Base-by-base conservation (phyloP, 1,140 invertebrate species). In the Hyposmocoma kahamanoa region DNA sequence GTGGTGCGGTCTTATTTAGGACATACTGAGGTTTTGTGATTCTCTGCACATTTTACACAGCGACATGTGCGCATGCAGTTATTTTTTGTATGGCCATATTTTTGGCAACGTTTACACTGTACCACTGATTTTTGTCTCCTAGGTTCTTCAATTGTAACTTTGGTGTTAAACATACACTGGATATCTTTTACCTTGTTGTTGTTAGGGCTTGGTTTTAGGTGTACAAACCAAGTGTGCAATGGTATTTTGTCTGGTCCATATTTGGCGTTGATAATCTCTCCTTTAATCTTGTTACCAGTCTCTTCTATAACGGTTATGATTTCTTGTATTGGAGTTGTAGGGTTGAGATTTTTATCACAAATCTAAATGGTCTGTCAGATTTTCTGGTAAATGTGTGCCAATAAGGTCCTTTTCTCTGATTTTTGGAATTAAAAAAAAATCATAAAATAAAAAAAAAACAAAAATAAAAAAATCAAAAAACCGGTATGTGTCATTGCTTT, bases 331-430 rank as follows among this genome's bases (percentile, higher is more conserved):
- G 50, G 32, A 18, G 42, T 52, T n/a, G 20, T 46, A 24, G 39
- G 50, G 43, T 52, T 42, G 0, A 52, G 28, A 21, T 52, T 42
- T 41, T 39, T 11, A 46, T 52, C 11, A 46, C 42, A 22, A 52
- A 30, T 2, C 50, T 11, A 22, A 30, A 52, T 22, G 19, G 11
- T 41, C 22, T 52, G 10, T 3, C 20, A 4, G 20, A n/a, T 21
- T 46, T 52, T 2, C 10, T n/a, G 9, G 43, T 52, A 19, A 42
- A 50, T 5, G 28, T 46, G 20, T 46, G 21, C 28, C 44, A 19
- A 46, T 46, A 5, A 46, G 44, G 30, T 34, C 15, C 5, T n/a
- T 34, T 15, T 34, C 32, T 34, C 32, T 34, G 4, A 34, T 15
- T n/a, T 10, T 8, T 9, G n/a, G n/a, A n/a, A n/a, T n/a, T n/a